Conservation (phyloP, 2,888 invertebrate species). For the Ophonus ardosiacus region DNA sequence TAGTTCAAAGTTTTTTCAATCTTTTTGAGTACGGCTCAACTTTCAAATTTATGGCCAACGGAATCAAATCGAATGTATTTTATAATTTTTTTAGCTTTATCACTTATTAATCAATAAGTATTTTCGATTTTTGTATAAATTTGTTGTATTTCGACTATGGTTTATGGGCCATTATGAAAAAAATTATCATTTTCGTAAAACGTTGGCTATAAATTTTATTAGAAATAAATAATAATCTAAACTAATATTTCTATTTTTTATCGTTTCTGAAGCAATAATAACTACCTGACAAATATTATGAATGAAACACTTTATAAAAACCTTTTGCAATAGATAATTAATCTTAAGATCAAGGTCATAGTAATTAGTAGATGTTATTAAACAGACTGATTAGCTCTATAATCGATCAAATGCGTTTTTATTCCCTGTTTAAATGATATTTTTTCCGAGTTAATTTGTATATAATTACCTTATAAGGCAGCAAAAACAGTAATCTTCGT, state of each 20-base stretch:
- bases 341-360: slow-evolving; percentile 45
- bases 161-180: too few species aligned
- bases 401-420: slow-evolving; percentile 43
- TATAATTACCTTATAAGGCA: slow-evolving; percentile 50
- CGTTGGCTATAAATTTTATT: too few species aligned
- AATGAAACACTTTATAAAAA: slow-evolving; percentile 29
- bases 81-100: too few species aligned
- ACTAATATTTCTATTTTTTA: not conserved
- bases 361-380: slow-evolving; percentile 20
- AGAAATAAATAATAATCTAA: too few species aligned
- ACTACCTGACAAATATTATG: slow-evolving; percentile 25
- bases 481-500: slow-evolving; percentile 35
- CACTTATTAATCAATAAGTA: too few species aligned
- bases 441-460: slow-evolving; percentile 30
- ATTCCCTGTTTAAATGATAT: slow-evolving; percentile 21
- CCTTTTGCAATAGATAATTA: slow-evolving; percentile 30
- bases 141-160: too few species aligned
- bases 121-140: too few species aligned
- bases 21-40: too few species aligned
- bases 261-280: not conserved
- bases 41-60: too few species aligned
- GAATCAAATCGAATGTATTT: too few species aligned
- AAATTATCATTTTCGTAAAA: too few species aligned
- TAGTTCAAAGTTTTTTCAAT: too few species aligned
- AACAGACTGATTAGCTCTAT: slow-evolving; percentile 23